A percentile compares a stretch with the other conserved stretches of the same genome.
Conservation (phyloP, 2,113 vertebrate genomes). For the Myotis brandtii region DNA sequence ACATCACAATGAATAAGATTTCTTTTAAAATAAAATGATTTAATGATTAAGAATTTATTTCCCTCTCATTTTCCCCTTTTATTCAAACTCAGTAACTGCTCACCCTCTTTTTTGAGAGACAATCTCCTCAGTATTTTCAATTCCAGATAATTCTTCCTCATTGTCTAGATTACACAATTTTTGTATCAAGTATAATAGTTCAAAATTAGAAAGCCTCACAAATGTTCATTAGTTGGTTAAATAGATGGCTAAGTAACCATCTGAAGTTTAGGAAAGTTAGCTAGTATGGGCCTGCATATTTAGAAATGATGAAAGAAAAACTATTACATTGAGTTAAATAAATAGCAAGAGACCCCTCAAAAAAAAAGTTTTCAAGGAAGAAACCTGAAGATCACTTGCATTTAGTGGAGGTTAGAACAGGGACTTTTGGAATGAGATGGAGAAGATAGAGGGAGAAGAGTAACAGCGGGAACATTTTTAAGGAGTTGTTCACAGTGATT, state of each 20-base stretch:
- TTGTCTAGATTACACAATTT: conserved; percentile 2
- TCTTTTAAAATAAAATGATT: conserved; percentile 52
- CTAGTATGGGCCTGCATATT: background rate
- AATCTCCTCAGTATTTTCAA: conserved; percentile 8
- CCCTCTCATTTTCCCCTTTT: background rate
- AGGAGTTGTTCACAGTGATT: background rate
- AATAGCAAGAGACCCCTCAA: background rate
- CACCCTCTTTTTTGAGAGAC: background rate
- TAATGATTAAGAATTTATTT: conserved; percentile 37
- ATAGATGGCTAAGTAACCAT: background rate
- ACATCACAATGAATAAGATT: conserved; percentile 4
- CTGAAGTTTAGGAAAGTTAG: background rate
- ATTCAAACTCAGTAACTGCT: conserved; percentile 34
- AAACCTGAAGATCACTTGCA: background rate
- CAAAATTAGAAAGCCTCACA: background rate
- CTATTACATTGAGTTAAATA: background rate
- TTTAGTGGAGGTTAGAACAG: background rate
- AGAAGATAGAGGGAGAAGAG: background rate
- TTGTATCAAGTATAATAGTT: conserved; percentile 17
- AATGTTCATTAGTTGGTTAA: background rate
- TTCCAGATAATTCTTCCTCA: background rate
- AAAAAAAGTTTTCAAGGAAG: background rate
- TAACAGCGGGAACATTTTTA: rapidly evolving
- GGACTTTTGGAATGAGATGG: background rate
- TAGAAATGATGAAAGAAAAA: background rate